Evolutionary conservation across 2,797 vertebrate species (phyloP).

Genomic region (Artibeus jamaicensis): DNA sequence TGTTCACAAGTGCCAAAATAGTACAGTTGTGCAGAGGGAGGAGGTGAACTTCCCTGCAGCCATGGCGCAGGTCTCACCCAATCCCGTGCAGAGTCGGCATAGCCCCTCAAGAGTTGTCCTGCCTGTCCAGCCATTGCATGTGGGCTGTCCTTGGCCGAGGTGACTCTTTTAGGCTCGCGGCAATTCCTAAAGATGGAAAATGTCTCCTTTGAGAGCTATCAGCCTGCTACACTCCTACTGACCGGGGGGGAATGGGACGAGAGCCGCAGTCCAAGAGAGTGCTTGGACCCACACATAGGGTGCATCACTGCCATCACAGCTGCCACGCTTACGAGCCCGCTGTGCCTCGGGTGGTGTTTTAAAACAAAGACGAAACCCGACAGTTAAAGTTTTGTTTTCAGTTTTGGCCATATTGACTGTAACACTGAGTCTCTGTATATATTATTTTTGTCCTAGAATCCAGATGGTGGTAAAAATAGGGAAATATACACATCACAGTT

Average conservation of each 20-base stretch:
- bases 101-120: not conserved
- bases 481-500: not conserved
- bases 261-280: no score
- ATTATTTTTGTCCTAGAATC: not conserved
- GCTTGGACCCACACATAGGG: not conserved
- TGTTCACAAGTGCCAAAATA: not conserved
- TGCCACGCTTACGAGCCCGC: not conserved
- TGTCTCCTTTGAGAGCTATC: not conserved
- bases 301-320: not conserved
- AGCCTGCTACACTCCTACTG: not conserved
- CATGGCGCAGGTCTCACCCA: not conserved
- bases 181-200: not conserved
- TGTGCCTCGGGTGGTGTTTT: not conserved
- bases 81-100: no score
- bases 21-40: not conserved
- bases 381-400: not conserved
- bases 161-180: not conserved
- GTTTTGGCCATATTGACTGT: not conserved
- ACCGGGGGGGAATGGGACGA: not conserved
- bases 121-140: not conserved
- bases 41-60: not conserved
- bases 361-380: not conserved
- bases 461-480: not conserved
- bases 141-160: not conserved
- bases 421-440: not conserved